phyloP scores from a whole-genome alignment of 2,797 vertebrate genomes.

The Karalla daura region DNA sequence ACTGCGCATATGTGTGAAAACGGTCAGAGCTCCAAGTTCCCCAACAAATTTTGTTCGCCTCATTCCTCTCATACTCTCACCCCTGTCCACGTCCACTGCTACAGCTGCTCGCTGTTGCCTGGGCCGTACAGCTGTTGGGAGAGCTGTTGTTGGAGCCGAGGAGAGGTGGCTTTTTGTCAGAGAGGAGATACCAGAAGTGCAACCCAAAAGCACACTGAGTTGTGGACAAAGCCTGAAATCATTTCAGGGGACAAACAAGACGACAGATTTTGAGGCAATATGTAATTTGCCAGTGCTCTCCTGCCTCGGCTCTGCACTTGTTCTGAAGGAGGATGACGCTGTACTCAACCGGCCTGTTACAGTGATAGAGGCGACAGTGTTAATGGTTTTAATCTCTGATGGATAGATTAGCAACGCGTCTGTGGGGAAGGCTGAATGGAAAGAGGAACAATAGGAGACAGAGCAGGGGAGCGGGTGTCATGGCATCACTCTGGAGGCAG shows the following conservation, averaged over 20 bases:
- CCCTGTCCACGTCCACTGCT: constrained; percentile 18
- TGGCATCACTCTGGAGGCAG: constrained; percentile 36
- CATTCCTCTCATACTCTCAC: constrained; percentile 48
- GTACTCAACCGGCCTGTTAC: constrained; percentile 4
- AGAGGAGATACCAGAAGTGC: constrained; percentile 1
- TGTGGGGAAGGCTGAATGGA: constrained; percentile 42
- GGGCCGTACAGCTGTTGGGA: constrained; percentile 42
- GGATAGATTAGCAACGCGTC: constrained; percentile 53
- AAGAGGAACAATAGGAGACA: constrained; percentile 17
- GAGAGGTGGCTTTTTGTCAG: constrained; percentile 18
- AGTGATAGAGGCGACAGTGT: background rate
- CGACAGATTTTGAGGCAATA: background rate
- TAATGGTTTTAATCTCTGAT: constrained; percentile 46
- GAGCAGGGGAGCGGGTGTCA: constrained; percentile 25
- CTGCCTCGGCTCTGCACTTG: constrained; percentile 27
- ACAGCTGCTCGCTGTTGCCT: constrained; percentile 39
- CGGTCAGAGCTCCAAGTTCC: constrained; percentile 42
- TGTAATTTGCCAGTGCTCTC: background rate
- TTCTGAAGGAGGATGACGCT: constrained; percentile 29
- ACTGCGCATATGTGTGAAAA: constrained; percentile 51
- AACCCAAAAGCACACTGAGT: constrained; percentile 14
- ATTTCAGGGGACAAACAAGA: background rate
- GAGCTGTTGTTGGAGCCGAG: no score
- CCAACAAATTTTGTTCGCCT: constrained; percentile 35
- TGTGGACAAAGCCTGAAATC: constrained; percentile 4